phyloP scores from a whole-genome alignment of 92 coral and sea anemone species.

The Parazoanthus atlanticus region DNA sequence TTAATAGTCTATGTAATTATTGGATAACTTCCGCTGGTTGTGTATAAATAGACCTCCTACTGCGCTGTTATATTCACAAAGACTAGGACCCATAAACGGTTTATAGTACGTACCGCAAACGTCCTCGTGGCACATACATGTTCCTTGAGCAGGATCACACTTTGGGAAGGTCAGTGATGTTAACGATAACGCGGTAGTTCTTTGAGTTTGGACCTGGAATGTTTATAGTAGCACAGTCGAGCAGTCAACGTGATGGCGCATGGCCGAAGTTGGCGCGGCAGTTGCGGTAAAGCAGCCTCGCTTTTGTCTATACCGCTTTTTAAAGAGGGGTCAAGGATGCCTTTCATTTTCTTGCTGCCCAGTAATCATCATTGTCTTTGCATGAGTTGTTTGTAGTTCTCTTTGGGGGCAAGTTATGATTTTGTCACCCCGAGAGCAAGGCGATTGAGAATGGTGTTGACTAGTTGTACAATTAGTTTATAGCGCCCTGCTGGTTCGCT shows the following conservation, averaged over 20 bases:
- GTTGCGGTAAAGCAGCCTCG: constrained; percentile 10
- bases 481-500: constrained; percentile 44
- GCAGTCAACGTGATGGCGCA: not conserved
- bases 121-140: constrained; percentile 3
- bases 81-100: constrained; percentile 22
- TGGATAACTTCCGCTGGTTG: constrained; percentile 77
- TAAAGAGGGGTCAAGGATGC: constrained; percentile 55
- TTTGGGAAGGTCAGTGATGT: constrained; percentile 17
- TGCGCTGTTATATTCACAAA: constrained; percentile 68
- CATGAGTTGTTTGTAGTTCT: constrained; percentile 66
- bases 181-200: not conserved
- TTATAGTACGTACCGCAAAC: constrained; percentile 3
- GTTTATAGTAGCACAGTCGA: no score
- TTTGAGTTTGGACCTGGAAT: not conserved
- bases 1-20: constrained; percentile 86
- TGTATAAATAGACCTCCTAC: constrained; percentile 90
- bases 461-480: constrained; percentile 60
- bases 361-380: constrained; percentile 57
- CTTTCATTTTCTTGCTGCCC: constrained; percentile 58
- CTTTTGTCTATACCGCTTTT: constrained; percentile 41
- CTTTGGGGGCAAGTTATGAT: constrained; percentile 50
- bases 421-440: constrained; percentile 45
- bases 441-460: constrained; percentile 58
- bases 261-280: not conserved
- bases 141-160: not conserved